These are phyloP conservation scores for Lymantria monacha DNA, from an alignment of 2,888 invertebrate species.

Conservation along the genomic window DNA sequence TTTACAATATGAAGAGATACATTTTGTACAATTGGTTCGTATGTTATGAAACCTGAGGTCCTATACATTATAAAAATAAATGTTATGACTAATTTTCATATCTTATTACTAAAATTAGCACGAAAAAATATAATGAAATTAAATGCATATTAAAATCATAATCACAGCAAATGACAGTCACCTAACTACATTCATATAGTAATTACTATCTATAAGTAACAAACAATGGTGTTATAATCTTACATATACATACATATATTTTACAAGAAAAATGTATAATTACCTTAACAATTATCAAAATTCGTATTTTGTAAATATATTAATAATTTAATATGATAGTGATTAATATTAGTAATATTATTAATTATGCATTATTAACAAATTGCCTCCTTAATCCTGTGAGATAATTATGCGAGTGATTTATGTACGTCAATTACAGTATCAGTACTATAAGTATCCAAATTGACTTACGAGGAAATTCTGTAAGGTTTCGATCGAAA, in stretches of 20 bases:
- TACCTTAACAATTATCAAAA: conserved; percentile 42
- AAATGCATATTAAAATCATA: conserved; percentile 43
- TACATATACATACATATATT: conserved; percentile 34
- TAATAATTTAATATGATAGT: conserved; percentile 27
- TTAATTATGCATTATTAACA: conserved; percentile 20
- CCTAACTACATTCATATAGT: conserved; percentile 49
- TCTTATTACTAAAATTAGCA: conserved; percentile 33
- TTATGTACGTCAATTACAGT: no score
- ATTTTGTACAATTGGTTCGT: conserved; percentile 38
- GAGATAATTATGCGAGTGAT: no score
- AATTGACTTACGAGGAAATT: no score
- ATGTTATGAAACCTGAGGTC: conserved; percentile 60
- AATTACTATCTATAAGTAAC: conserved; percentile 39
- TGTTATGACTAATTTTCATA: conserved; percentile 39
- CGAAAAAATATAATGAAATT: conserved; percentile 27
- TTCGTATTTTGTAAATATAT: conserved; percentile 49
- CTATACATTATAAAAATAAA: conserved; percentile 70
- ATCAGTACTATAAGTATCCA: no score
- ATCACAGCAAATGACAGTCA: conserved; percentile 67
- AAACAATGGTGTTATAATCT: conserved; percentile 53
- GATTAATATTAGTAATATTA: conserved; percentile 24
- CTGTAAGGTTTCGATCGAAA: no score
- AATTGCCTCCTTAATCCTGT: no score
- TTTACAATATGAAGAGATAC: no score
- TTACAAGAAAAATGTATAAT: conserved; percentile 9